Evolutionary conservation across 2,113 vertebrate species (phyloP), one percentile per base, ranked within the genome.

Genomic region (Psophia crepitans): DNA sequence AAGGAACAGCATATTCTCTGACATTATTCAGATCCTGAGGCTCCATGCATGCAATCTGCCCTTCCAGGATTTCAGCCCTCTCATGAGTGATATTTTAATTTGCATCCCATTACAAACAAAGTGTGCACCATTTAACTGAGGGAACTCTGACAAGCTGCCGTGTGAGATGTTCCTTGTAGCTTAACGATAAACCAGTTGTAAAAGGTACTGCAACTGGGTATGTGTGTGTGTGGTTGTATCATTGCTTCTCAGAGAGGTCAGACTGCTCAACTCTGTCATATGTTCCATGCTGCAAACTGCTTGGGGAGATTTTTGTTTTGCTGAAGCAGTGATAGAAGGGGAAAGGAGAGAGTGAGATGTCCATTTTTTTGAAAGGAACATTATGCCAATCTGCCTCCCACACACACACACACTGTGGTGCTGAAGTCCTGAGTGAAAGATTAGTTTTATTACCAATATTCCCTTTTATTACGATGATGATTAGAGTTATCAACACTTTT

Each of bases 81-180:
- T 87, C 57, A 61, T 51, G 53, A 89, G 37, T 51, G 43, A 70
- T 58, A 61, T 79, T 95, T 88, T 73, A 85, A 79, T 91, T 87
- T 94, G 78, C 88, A 92, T 78, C 53, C 82, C 84, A 73, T 87
- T 91, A 71, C 39, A 44, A 91, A 73, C 71, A 64, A 84, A 94
- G 56, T 12, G 51, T 82, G 87, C 69, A 70, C 51, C 43, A 75
- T 82, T 96, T 89, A 84, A 64, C 87, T n/a, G 33, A 89, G 35
- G 46, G 56, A 85, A 33, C 44, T 87, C 79, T 86, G 87, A 80
- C 76, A 94, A 86, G 85, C 41, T 88, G 93, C 32, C 48, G 60
- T 11, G 16, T 56, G 81, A 94, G 85, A 43, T 80, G 74, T 9
- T 91, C 21, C 61, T 84, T 2, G 3, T 7, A 91, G n/a, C n/a